These are phyloP conservation scores for Drosophila multiciliata DNA, from an alignment of 2,888 invertebrate species.

Conservation along the genomic window DNA sequence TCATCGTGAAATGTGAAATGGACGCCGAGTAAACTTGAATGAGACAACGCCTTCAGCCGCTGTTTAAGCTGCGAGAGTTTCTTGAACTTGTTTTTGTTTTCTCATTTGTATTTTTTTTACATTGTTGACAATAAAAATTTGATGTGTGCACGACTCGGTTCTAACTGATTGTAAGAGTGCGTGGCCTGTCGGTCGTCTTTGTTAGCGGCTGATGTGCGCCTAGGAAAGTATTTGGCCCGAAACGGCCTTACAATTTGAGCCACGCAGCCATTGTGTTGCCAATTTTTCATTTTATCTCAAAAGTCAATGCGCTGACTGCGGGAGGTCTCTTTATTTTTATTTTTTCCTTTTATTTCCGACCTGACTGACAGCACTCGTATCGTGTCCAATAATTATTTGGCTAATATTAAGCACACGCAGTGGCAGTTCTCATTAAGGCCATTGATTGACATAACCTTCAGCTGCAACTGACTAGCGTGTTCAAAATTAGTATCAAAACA, in stretches of 20 bases:
- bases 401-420: conserved; percentile 73
- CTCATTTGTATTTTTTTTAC: conserved; percentile 11
- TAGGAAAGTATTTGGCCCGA: conserved; percentile 41
- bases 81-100: conserved; percentile 48
- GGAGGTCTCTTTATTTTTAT: neutral
- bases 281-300: conserved; percentile 52
- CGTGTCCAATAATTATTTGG: conserved; percentile 67
- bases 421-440: conserved; percentile 63
- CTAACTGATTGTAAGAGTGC: conserved; percentile 6
- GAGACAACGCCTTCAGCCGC: conserved; percentile 55
- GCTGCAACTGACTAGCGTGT: conserved; percentile 64
- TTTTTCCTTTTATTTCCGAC: conserved; percentile 13
- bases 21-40: conserved; percentile 62
- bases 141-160: conserved; percentile 13
- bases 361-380: conserved; percentile 40
- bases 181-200: conserved; percentile 26
- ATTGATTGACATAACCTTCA: conserved; percentile 72
- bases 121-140: conserved; percentile 43
- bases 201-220: conserved; percentile 33
- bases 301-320: conserved; percentile 56
- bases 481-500: conserved; percentile 46
- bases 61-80: conserved; percentile 44
- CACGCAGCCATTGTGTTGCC: conserved; percentile 14
- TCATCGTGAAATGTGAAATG: conserved; percentile 44
- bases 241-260: conserved; percentile 46